A percentile compares a stretch with the other conserved stretches of the same genome.
These are phyloP conservation scores for Acanthoscelides obtectus DNA, from an alignment of 2,888 invertebrate genomes.

Conservation along the genomic window DNA sequence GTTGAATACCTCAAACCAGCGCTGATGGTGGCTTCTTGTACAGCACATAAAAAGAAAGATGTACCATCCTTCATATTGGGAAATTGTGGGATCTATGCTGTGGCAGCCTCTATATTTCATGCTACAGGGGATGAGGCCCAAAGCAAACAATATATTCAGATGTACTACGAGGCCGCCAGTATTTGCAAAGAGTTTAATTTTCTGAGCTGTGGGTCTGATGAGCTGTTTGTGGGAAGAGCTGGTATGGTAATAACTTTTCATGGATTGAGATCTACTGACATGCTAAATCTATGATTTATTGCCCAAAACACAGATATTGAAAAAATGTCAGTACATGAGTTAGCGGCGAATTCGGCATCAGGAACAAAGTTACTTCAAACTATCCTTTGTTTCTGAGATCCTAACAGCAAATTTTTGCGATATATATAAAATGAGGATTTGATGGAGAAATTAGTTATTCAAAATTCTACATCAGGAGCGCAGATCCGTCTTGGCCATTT, in stretches of 20 bases:
- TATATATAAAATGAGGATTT: no score
- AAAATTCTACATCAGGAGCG: no score
- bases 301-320: no score
- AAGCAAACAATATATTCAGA: slow-evolving; percentile 37
- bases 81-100: slow-evolving; percentile 70
- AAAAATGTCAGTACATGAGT: no score
- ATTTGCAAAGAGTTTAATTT: slow-evolving; percentile 54
- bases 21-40: slow-evolving; percentile 50
- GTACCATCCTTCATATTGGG: slow-evolving; percentile 73
- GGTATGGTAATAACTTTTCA: slow-evolving; percentile 38
- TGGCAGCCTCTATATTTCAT: slow-evolving; percentile 61
- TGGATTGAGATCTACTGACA: not conserved
- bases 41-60: slow-evolving; percentile 50
- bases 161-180: slow-evolving; percentile 45
- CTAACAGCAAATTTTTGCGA: no score
- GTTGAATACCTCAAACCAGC: slow-evolving; percentile 61
- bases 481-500: no score
- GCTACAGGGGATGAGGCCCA: slow-evolving; percentile 48
- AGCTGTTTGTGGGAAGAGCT: slow-evolving; percentile 79
- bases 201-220: slow-evolving; percentile 69
- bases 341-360: no score
- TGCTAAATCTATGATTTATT: no score
- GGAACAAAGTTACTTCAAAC: no score
- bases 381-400: no score
- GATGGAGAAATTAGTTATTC: no score